Conservation (phyloP, 2,797 vertebrate species). For the Rhinoraja longicauda region DNA sequence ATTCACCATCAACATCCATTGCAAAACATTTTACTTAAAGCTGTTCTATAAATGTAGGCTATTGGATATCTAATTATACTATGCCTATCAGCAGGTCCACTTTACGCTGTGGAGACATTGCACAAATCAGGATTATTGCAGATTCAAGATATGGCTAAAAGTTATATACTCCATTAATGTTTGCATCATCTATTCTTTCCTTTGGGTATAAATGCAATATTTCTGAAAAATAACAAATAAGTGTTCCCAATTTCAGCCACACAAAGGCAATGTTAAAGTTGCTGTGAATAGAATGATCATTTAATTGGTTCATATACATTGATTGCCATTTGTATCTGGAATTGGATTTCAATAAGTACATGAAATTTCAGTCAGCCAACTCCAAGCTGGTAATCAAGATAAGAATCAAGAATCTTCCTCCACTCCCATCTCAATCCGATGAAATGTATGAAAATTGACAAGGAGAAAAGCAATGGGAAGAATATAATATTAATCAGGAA, state of each 20-base stretch:
- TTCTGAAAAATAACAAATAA: neutral
- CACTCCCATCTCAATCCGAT: neutral
- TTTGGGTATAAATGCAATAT: too few species aligned
- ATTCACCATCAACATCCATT: too few species aligned
- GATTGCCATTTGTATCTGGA: neutral
- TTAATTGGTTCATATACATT: neutral
- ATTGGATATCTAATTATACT: neutral
- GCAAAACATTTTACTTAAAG: too few species aligned
- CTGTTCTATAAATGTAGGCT: too few species aligned
- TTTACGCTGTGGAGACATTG: neutral
- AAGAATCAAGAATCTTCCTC: neutral
- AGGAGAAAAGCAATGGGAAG: neutral
- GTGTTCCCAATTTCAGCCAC: neutral
- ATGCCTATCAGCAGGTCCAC: neutral
- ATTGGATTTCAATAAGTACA: neutral
- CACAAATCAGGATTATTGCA: neutral
- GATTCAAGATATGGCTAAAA: neutral
- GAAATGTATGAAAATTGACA: neutral
- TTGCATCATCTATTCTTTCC: neutral
- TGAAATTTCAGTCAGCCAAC: neutral
- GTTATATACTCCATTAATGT: neutral
- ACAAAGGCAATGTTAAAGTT: neutral
- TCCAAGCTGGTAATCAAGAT: neutral
- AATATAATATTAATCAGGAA: neutral
- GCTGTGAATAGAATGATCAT: neutral